These are phyloP conservation scores for Platyura marginata DNA, from an alignment of 1,140 invertebrate genomes.

Conservation along the genomic window DNA sequence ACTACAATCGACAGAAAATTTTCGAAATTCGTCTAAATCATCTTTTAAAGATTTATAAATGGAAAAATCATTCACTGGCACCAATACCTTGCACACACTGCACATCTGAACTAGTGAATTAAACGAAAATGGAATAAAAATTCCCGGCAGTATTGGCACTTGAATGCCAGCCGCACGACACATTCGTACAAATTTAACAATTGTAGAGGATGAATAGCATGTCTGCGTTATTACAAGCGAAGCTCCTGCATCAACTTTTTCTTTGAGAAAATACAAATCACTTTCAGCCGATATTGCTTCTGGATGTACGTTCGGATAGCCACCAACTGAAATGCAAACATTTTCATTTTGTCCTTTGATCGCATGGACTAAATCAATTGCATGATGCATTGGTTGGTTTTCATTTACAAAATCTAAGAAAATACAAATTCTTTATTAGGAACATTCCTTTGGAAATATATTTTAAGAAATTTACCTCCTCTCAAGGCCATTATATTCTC, in stretches of 20 bases:
- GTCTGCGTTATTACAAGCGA: slow-evolving; percentile 11
- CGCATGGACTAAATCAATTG: slow-evolving; percentile 6
- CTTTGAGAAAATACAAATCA: slow-evolving; percentile 7
- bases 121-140: slow-evolving; percentile 5
- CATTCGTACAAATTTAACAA: slow-evolving; percentile 4
- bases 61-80: neutral
- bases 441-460: neutral
- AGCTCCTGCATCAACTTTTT: slow-evolving; percentile 9
- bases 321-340: slow-evolving; percentile 8
- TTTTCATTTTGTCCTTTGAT: slow-evolving; percentile 6
- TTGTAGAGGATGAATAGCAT: slow-evolving; percentile 5
- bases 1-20: neutral
- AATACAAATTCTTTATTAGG: neutral
- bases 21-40: neutral
- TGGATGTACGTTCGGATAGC: slow-evolving; percentile 8
- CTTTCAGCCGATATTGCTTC: slow-evolving; percentile 1
- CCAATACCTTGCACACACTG: slow-evolving; percentile 1
- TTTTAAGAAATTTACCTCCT: slow-evolving; percentile 11
- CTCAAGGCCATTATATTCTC: slow-evolving; percentile 15
- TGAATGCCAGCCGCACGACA: slow-evolving; percentile 5
- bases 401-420: neutral
- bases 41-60: neutral
- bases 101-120: neutral
- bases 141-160: slow-evolving; percentile 3
- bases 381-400: neutral